A percentile compares a stretch with the other conserved stretches of the same genome.
These are phyloP conservation scores for Anarrhichthys ocellatus DNA, from an alignment of 2,113 vertebrate genomes.

Conservation along the genomic window DNA sequence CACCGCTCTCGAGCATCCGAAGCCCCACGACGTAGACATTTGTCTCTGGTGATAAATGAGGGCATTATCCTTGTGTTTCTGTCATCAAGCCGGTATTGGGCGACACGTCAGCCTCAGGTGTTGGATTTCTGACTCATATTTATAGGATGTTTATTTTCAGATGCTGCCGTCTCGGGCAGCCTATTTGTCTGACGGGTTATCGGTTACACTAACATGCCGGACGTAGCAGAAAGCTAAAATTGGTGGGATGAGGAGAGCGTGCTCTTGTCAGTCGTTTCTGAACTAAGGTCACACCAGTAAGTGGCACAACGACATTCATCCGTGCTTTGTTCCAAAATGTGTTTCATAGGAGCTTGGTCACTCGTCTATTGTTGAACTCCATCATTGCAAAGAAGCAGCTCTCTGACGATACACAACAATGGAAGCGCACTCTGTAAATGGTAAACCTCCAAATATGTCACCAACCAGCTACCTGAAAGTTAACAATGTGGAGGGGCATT, in stretches of 20 bases:
- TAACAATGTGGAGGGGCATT: neutral
- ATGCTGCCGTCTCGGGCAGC: conserved; percentile 54
- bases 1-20: conserved; percentile 42
- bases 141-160: conserved; percentile 82
- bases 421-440: neutral
- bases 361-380: neutral
- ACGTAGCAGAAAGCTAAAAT: conserved; percentile 78
- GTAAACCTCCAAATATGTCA: neutral
- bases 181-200: conserved; percentile 46
- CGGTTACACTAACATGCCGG: conserved; percentile 71
- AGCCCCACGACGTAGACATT: conserved; percentile 45
- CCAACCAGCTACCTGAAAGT: neutral
- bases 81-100: conserved; percentile 57
- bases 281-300: conserved; percentile 6
- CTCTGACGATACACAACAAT: neutral
- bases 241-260: conserved; percentile 61
- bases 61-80: conserved; percentile 66
- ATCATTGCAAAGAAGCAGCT: neutral
- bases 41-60: conserved; percentile 66
- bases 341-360: neutral
- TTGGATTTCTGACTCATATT: conserved; percentile 76
- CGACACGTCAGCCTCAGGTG: conserved; percentile 67
- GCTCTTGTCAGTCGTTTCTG: conserved; percentile 64
- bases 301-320: neutral
- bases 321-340: neutral